These are phyloP conservation scores for Puma concolor DNA, from an alignment of 2,113 vertebrate species.

Conservation along the genomic window DNA sequence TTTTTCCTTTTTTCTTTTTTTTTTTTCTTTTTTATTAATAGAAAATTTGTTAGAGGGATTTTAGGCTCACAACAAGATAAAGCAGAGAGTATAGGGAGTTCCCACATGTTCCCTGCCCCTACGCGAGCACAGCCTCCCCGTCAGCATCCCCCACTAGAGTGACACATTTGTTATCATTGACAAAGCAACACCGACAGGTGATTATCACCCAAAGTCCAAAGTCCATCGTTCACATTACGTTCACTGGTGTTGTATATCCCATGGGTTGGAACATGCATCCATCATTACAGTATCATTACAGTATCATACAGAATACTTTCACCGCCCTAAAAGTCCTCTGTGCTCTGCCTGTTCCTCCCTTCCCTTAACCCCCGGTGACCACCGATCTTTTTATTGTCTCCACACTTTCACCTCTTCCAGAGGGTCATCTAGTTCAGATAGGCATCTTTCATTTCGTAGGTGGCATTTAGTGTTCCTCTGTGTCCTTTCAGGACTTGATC, in stretches of 20 bases:
- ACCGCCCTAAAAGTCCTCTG: background rate
- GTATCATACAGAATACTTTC: background rate
- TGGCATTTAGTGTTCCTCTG: background rate
- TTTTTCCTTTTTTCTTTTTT: background rate
- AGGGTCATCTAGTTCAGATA: background rate
- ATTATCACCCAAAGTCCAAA: background rate
- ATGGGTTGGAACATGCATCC: background rate
- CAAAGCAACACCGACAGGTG: background rate
- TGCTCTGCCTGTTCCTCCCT: background rate
- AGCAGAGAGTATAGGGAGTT: background rate
- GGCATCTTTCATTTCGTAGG: no score
- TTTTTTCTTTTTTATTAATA: background rate
- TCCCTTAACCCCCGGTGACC: background rate
- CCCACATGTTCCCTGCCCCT: no score
- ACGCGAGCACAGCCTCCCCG: background rate
- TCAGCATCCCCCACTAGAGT: background rate
- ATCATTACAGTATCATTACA: background rate
- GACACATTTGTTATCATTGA: background rate
- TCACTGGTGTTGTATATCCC: background rate
- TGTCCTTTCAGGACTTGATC: background rate
- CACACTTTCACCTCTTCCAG: background rate
- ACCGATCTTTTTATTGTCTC: background rate
- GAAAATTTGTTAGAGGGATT: background rate
- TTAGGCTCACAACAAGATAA: background rate
- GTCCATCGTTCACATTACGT: background rate